These are phyloP conservation scores for rabbit (Oryctolagus cuniculus) DNA, from an alignment of 2,113 vertebrate species.

Conservation along the genomic window DNA sequence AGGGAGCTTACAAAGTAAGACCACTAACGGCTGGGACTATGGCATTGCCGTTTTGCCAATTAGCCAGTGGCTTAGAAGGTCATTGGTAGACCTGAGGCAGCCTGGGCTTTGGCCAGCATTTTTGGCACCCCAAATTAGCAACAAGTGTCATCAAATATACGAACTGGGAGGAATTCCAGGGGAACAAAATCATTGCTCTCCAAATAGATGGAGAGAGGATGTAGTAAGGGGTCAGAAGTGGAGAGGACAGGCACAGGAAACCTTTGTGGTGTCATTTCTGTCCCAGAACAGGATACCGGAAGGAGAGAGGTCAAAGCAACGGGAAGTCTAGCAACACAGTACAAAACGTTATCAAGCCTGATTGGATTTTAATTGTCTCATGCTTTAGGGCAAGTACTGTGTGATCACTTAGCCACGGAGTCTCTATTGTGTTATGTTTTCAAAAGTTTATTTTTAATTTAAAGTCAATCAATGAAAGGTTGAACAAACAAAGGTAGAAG, in stretches of 20 bases:
- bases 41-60: neutral
- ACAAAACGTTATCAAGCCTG: constrained; percentile 48
- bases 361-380: constrained; percentile 71
- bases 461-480: constrained; percentile 70
- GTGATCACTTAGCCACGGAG: constrained; percentile 52
- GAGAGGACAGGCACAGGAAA: constrained; percentile 65
- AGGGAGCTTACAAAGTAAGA: neutral
- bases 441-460: constrained; percentile 76
- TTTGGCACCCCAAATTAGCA: constrained; percentile 56
- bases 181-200: constrained; percentile 51
- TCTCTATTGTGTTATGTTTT: constrained; percentile 71
- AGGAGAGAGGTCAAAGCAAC: constrained; percentile 52
- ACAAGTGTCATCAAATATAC: constrained; percentile 19
- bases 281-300: constrained; percentile 75
- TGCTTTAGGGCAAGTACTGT: constrained; percentile 57
- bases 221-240: constrained; percentile 69
- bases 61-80: neutral
- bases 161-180: constrained; percentile 57
- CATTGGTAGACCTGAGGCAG: neutral
- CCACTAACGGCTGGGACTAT: neutral
- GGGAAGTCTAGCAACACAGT: constrained; percentile 72
- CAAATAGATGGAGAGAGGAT: constrained; percentile 74
- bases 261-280: constrained; percentile 74
- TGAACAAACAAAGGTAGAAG: constrained; percentile 61
- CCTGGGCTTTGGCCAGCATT: neutral